phyloP scores from a whole-genome alignment of 2,888 invertebrate genomes.

The Acronicta leporina region DNA sequence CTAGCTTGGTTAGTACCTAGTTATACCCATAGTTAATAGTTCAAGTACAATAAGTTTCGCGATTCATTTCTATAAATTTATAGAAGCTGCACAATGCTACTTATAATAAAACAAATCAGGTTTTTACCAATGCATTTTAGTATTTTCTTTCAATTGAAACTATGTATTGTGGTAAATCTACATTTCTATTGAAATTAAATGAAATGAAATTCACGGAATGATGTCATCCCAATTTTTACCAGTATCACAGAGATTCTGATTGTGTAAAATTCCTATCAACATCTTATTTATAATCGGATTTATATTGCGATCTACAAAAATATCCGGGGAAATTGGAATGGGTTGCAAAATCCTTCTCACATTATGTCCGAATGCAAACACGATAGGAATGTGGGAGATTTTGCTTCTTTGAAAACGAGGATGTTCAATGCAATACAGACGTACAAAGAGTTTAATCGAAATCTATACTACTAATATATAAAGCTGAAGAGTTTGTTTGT shows the following conservation, averaged over 20 bases:
- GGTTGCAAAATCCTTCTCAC: slow-evolving; percentile 29
- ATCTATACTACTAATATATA: no score
- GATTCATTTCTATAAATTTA: no score
- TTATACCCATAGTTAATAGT: no score
- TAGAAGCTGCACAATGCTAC: no score
- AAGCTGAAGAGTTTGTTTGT: no score
- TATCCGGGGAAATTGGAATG: slow-evolving; percentile 6
- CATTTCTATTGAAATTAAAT: no score
- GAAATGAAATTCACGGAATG: background rate
- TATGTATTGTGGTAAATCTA: no score
- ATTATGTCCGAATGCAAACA: slow-evolving; percentile 44
- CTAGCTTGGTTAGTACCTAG: no score
- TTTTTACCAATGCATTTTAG: no score
- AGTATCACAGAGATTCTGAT: slow-evolving; percentile 1
- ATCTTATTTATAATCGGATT: slow-evolving; percentile 22
- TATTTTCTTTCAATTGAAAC: no score
- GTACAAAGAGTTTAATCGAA: slow-evolving; percentile 7
- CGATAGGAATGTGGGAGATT: slow-evolving; percentile 4
- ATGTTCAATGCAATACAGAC: slow-evolving; percentile 13
- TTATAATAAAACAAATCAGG: no score
- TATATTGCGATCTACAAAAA: background rate
- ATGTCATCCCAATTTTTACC: slow-evolving; percentile 12
- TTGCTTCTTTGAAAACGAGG: slow-evolving; percentile 3
- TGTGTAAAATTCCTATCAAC: slow-evolving; percentile 5
- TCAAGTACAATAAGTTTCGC: no score